Evolutionary conservation across 2,797 vertebrate species (phyloP), one percentile per base, ranked within the genome.

Genomic region (Hemibagrus guttatus): DNA sequence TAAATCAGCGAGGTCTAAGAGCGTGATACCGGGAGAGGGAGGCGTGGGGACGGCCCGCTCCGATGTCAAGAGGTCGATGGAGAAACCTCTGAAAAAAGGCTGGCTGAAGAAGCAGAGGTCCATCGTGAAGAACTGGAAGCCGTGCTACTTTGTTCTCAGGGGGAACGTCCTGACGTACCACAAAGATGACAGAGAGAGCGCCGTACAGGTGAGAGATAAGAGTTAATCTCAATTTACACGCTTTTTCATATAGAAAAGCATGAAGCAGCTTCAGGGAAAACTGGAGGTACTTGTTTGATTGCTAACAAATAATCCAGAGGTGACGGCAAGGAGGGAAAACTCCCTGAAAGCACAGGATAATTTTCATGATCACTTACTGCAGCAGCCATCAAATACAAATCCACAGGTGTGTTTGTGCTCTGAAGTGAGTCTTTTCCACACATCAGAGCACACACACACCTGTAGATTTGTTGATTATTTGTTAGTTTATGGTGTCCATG

Each of bases 111-210:
- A 98, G 91, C 97, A 99, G 92, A 94, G 97, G 88, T 97, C 97
- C 84, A 95, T 99, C 1, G 97, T 99, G 59, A 98, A 97, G 93
- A 99, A 98, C 94, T 99, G 98, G 98, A 97, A 99, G 91, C 95
- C 97, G 59, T 93, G 96, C 6, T 99, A 96, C 93, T 99, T 99
- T 46, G 97, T 98, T 87, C 93, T 99, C 46, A 95, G 94, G 90
- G 97, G 97, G 0, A 97, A 95, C 89, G 95, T 95, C 0, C 95
- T 99, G 72, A 97, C 91, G 81, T 99, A 98, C 92, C 97, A 98
- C 93, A 99, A 99, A 89, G 98, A 98, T 0, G 97, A 99, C 88
- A 96, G 96, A 3, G 98, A 99, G 86, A 91, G 84, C 28, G 95
- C 97, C 4, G 92, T 96, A 0, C 97, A 98, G 98, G 98, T 99